Base-by-base conservation (phyloP, 2,797 vertebrate species). In the Pteropus rufus region DNA sequence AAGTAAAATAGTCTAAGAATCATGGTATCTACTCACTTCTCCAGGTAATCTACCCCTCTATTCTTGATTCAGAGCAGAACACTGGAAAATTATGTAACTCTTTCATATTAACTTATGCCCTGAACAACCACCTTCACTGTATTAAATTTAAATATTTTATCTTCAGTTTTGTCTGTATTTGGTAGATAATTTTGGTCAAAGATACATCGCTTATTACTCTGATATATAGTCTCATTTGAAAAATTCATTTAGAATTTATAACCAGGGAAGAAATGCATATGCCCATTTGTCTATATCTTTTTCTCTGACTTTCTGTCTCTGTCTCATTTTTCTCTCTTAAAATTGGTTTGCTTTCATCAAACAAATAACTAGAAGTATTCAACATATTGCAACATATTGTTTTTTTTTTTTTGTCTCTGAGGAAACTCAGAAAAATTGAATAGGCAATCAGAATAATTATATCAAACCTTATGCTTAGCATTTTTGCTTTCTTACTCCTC, bases 311-410 rank as follows among this genome's bases (percentile, higher is more conserved):
- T 26, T 86, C n/a, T 79, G 2, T 34, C 21, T 93, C 0, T 49
- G 1, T 41, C 11, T 79, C 26, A 72, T 77, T 88, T 79, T 72
- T 80, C 67, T 39, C 12, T 54, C 15, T 86, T 39, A 82, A 75
- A 88, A 85, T 60, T 75, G 58, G 15, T 88, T 96, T 95, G 84
- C 60, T 91, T 92, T 96, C 41, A 60, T 89, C 86, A 80, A 81
- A 75, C 46, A 77, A 91, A 73, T 65, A 81, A 89, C 46, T 34
- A 72, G 29, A 69, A 52, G n/a, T 54, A 54, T 58, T 93, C 60
- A 79, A 60, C 67, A 56, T 19, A 56, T 39, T 72, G 49, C 49
- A 49, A 49, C 15, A 49, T 49, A 16, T 5, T 49, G 46, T 49
- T 46, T 4, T 46, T 58, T 49, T 95, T 79, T 64, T 88, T 65